Evolutionary conservation across 2,797 vertebrate genomes (phyloP).

Genomic region (Premnoplex brunnescens): DNA sequence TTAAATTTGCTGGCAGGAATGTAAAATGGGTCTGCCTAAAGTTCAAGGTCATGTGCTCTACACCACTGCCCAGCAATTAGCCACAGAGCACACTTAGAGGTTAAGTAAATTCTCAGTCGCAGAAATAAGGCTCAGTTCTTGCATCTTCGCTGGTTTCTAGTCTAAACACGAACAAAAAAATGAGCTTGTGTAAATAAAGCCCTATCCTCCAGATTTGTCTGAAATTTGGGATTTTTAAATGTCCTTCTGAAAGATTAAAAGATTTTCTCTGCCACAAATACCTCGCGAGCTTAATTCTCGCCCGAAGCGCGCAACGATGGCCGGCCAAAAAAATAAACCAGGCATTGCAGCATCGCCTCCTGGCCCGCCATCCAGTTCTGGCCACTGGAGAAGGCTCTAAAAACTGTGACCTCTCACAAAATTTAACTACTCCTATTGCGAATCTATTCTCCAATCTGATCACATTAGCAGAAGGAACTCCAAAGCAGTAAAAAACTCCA

Average conservation of each 20-base stretch:
- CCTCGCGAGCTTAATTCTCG: neutral
- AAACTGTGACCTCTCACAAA: slow-evolving; percentile 67
- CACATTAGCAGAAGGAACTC: slow-evolving; percentile 79
- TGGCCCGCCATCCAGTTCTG: neutral
- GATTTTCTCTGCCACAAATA: neutral
- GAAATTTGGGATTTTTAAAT: slow-evolving; percentile 15
- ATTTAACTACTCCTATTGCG: slow-evolving; percentile 65
- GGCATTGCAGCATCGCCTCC: neutral
- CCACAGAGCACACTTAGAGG: neutral
- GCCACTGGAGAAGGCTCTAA: slow-evolving; percentile 38
- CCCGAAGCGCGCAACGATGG: neutral
- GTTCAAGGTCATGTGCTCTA: slow-evolving; percentile 32
- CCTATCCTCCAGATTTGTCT: neutral
- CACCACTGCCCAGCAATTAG: neutral
- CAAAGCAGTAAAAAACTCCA: slow-evolving; percentile 78
- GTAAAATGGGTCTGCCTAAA: neutral
- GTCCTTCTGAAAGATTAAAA: slow-evolving; percentile 13
- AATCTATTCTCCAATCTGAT: slow-evolving; percentile 73
- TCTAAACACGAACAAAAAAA: neutral
- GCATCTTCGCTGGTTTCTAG: neutral
- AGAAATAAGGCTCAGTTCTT: neutral
- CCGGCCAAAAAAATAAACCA: slow-evolving; percentile 27
- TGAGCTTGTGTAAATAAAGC: neutral
- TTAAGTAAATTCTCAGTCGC: neutral
- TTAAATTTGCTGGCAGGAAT: neutral